A percentile compares a stretch with the other conserved stretches of the same genome.
Conservation (phyloP, 92 coral and sea anemone genomes). For the Paragorgia papillata region DNA sequence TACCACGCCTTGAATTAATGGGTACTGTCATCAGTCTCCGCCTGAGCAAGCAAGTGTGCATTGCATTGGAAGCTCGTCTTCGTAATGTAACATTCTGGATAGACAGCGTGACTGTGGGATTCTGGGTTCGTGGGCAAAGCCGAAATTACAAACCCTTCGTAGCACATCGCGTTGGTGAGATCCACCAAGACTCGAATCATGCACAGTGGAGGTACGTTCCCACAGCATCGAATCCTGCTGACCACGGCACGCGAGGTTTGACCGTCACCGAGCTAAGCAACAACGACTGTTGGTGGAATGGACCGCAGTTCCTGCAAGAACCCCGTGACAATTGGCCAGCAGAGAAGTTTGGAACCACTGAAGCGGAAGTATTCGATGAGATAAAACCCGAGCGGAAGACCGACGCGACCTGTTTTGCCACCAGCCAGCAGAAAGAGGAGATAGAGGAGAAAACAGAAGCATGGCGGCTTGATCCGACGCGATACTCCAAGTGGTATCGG, state of each 20-base stretch:
- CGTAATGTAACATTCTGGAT: conserved; percentile 54
- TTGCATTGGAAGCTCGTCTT: conserved; percentile 53
- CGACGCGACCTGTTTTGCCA: not conserved
- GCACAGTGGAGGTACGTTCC: conserved; percentile 59
- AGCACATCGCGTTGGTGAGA: conserved; percentile 51
- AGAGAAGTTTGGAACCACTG: conserved; percentile 6
- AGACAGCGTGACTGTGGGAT: conserved; percentile 55
- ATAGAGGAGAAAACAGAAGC: not conserved
- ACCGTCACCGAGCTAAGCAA: conserved; percentile 34
- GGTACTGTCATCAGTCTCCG: conserved; percentile 63
- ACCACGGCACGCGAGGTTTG: conserved; percentile 51
- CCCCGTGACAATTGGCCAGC: conserved; percentile 41
- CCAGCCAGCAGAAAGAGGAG: not conserved
- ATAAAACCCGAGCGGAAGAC: not conserved
- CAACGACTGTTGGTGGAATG: conserved; percentile 57
- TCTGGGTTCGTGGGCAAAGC: conserved; percentile 61
- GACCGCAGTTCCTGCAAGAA: conserved; percentile 45
- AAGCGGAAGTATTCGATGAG: not conserved
- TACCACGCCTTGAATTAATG: conserved; percentile 65
- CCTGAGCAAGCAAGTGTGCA: conserved; percentile 51
- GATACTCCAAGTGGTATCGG: conserved; percentile 66
- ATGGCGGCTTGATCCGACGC: conserved; percentile 55
- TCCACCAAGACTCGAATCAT: conserved; percentile 50
- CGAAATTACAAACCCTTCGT: conserved; percentile 62
- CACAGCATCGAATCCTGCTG: conserved; percentile 46